phyloP scores from a whole-genome alignment of 2,888 invertebrate genomes.

The Heliconius ismenius region DNA sequence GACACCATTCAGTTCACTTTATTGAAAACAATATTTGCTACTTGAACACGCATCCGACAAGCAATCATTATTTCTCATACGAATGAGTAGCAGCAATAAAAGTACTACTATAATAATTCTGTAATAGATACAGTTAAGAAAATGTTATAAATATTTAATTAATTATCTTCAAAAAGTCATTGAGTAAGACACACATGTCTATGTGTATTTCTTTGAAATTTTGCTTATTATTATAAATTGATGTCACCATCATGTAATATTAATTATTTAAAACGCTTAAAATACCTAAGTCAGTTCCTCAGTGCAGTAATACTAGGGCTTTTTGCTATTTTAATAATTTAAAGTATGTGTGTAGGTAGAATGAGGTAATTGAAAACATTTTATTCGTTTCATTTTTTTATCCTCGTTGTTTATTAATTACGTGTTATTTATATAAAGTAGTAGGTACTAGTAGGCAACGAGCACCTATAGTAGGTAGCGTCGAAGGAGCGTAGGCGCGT shows the following conservation, averaged over 20 bases:
- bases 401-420: neutral
- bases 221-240: neutral
- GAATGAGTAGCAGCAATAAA: neutral
- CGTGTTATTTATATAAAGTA: neutral
- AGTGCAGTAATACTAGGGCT: neutral
- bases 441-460: constrained; percentile 12
- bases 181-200: neutral
- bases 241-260: neutral
- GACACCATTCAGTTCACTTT: constrained; percentile 69
- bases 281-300: neutral
- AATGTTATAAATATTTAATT: neutral
- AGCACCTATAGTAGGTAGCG: constrained; percentile 45
- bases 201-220: neutral
- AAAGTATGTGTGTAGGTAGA: neutral
- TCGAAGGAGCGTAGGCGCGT: constrained; percentile 41
- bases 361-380: constrained; percentile 5
- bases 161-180: neutral
- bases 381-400: neutral
- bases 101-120: neutral
- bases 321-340: neutral
- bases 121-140: neutral
- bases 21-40: constrained; percentile 66
- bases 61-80: neutral
- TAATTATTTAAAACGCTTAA: neutral
- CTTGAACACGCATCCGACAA: constrained; percentile 31